Conservation (phyloP, 92 coral and sea anemone species). For the Porites divaricata region DNA sequence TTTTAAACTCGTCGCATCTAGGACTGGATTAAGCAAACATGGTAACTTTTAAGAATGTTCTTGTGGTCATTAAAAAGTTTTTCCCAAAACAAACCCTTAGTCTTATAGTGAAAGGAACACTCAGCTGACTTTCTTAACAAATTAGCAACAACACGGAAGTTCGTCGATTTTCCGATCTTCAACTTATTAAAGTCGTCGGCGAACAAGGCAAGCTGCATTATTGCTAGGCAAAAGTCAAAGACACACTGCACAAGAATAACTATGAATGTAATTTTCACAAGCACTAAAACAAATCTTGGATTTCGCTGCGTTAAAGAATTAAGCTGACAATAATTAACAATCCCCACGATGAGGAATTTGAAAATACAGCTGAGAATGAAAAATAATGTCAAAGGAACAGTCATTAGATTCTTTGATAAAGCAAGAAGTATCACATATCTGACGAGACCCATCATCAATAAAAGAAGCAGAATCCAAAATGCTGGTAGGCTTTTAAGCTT, state of each 20-base stretch:
- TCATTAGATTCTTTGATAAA: not conserved
- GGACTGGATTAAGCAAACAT: not conserved
- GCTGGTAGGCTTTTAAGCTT: not conserved
- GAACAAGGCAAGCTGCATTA: not conserved
- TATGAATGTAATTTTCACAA: not conserved
- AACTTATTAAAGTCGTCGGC: not conserved
- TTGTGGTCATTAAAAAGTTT: not conserved
- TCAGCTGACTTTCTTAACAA: slow-evolving; percentile 12
- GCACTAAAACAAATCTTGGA: not conserved
- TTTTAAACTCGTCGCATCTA: not conserved
- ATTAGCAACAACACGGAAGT: not conserved
- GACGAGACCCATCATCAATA: not conserved
- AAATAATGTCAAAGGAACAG: not conserved
- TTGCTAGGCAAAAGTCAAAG: slow-evolving; percentile 3
- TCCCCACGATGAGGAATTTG: not conserved
- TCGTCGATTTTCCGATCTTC: not conserved
- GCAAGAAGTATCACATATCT: not conserved
- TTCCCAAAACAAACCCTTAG: slow-evolving; percentile 14
- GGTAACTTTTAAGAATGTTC: slow-evolving; percentile 3
- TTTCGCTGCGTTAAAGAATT: not conserved
- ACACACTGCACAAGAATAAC: not conserved
- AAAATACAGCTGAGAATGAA: not conserved
- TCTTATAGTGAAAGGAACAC: slow-evolving; percentile 17
- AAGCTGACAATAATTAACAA: not conserved
- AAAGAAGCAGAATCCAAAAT: not conserved